Evolutionary conservation across 2,797 vertebrate genomes (phyloP), one percentile per base, ranked within the genome.

Genomic region (Masticophis lateralis): DNA sequence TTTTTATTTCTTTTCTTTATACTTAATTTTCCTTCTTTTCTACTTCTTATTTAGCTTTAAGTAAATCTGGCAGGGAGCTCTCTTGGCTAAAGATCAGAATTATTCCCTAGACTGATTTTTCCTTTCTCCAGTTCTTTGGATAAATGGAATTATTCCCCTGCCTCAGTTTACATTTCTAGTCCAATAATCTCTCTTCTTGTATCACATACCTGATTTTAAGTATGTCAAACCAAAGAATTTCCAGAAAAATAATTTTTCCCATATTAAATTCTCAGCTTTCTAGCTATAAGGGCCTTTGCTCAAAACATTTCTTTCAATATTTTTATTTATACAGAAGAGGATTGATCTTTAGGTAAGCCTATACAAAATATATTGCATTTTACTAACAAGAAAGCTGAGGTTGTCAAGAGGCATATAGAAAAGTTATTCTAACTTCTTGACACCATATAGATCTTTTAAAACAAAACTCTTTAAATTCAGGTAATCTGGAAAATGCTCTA

Each of bases 1-100:
- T 69, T 14, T 69, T 69, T 32, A 69, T 32, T 69, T 69, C 28
- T 69, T 69, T 27, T 63, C 28, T 69, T 79, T 79, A 32, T 32
- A 16, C 66, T 69, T 69, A 66, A 12, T 69, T 32, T 69, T 69
- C 14, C 14, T 79, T 79, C 74, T 79, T 79, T 79, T 43, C 74
- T 43, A 79, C n/a, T 69, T 69, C 13, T 96, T 96, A 94, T 95
- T 92, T 90, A 96, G 96, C 95, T 95, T 93, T 94, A 96, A 97
- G 96, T 94, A 96, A 96, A 94, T 86, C 94, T 97, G 97, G 94
- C 96, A 91, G 93, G 37, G 1, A 92, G 94, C 94, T 92, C 93
- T 57, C 90, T 95, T 97, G 95, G 95, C 94, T 93, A 27, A 4
- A 90, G 90, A 95, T 94, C 91, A 92, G 60, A 90, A 96, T 90